Conservation (phyloP, 2,113 vertebrate species). For the Peromyscus polionotus region DNA sequence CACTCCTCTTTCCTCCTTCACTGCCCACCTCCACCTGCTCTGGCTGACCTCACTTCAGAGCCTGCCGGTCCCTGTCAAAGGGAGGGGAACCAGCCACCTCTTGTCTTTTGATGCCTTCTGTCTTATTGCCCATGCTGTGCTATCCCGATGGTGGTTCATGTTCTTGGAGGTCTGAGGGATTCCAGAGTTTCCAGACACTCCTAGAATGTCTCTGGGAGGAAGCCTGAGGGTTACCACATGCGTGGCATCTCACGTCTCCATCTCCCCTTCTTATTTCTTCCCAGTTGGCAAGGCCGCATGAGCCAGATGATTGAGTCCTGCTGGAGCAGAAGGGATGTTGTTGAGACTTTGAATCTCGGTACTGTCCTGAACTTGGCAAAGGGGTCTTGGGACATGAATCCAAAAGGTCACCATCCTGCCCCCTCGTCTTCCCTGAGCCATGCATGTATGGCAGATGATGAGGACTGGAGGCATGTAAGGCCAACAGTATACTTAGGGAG, state of each 20-base stretch:
- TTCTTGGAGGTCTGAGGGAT: not conserved
- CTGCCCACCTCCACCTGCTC: not conserved
- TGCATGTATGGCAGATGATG: no score
- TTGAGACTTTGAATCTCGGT: not conserved
- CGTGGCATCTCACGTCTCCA: not conserved
- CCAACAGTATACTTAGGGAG: not conserved
- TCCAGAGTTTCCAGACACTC: not conserved
- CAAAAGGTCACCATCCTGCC: not conserved
- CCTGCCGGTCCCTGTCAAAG: not conserved
- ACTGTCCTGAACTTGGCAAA: not conserved
- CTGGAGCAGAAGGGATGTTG: not conserved
- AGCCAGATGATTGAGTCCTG: not conserved
- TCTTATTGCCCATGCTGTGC: not conserved
- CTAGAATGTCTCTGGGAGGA: not conserved
- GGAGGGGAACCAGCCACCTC: not conserved
- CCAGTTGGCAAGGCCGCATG: not conserved
- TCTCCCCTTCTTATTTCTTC: not conserved
- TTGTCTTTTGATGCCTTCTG: no score
- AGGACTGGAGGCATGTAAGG: not conserved
- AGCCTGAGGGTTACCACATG: not conserved
- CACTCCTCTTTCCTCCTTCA: fast-evolving
- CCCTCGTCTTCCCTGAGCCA: not conserved
- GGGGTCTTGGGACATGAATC: not conserved
- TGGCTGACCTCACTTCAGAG: not conserved
- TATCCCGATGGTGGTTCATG: not conserved